Evolutionary conservation across 2,797 vertebrate genomes (phyloP).

Genomic region (Mus spretus): DNA sequence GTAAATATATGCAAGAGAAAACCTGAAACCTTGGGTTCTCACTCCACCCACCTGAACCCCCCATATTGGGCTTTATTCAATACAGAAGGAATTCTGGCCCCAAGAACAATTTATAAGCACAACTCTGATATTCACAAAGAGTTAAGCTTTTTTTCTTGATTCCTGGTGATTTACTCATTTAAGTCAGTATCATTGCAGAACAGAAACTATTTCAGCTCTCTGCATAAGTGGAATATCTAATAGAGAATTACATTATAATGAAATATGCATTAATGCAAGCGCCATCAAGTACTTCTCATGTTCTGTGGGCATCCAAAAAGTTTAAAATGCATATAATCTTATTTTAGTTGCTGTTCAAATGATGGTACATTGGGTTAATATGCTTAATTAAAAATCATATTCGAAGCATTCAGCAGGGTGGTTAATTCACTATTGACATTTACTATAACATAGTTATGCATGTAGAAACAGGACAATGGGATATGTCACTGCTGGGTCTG

Average conservation of each 20-base stretch:
- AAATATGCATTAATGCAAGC: constrained; percentile 86
- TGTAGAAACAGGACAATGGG: constrained; percentile 56
- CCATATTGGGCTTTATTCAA: neutral
- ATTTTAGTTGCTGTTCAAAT: constrained; percentile 82
- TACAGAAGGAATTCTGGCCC: neutral
- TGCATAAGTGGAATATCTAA: constrained; percentile 87
- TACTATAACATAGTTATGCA: constrained; percentile 45
- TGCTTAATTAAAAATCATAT: constrained; percentile 83
- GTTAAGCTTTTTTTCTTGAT: constrained; percentile 82
- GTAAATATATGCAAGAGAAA: constrained; percentile 14
- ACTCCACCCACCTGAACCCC: neutral
- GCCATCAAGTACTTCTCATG: constrained; percentile 82
- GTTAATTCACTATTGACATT: constrained; percentile 79
- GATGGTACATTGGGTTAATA: constrained; percentile 74
- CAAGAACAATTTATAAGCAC: neutral
- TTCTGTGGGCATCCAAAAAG: constrained; percentile 81
- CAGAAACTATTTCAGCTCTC: constrained; percentile 84
- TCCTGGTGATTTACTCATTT: constrained; percentile 83
- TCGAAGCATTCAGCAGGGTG: constrained; percentile 72
- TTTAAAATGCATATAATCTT: constrained; percentile 84
- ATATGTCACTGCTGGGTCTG: constrained; percentile 41
- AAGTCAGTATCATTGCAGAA: constrained; percentile 83
- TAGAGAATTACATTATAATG: constrained; percentile 87
- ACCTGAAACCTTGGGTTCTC: neutral
- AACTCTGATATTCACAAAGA: constrained; percentile 71